These are phyloP conservation scores for Diplodus puntazzo DNA, from an alignment of 2,797 vertebrate species.

Conservation along the genomic window DNA sequence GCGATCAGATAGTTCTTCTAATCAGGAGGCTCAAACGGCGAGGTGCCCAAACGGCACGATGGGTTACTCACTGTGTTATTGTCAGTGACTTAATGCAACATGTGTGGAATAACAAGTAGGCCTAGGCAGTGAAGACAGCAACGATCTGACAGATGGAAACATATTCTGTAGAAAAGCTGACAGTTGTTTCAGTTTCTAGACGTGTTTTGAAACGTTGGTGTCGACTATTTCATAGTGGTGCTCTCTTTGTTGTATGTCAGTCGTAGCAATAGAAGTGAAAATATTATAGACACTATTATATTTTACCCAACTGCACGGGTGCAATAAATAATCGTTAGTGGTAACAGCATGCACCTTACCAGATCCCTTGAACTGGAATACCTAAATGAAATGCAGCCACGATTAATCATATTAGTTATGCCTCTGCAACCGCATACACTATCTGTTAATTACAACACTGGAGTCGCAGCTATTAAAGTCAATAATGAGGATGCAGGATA, in stretches of 20 bases:
- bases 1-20: conserved; percentile 29
- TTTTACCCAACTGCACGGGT: not conserved
- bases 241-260: not conserved
- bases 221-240: not conserved
- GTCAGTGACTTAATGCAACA: conserved; percentile 22
- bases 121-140: not conserved
- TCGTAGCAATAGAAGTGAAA: too few species aligned
- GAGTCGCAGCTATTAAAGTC: not conserved
- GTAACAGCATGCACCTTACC: not conserved
- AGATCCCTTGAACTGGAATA: not conserved
- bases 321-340: not conserved
- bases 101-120: conserved; percentile 32
- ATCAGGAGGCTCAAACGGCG: conserved; percentile 40
- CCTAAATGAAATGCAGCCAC: not conserved
- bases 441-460: not conserved
- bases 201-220: not conserved
- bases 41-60: conserved; percentile 10
- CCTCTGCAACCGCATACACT: conserved; percentile 8
- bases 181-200: not conserved
- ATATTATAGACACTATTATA: too few species aligned
- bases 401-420: not conserved
- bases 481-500: not conserved
- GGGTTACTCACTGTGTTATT: conserved; percentile 1
- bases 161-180: not conserved
- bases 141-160: conserved; percentile 15